Evolutionary conservation across 2,113 vertebrate species (phyloP).

Genomic region (Blennius ocellaris): DNA sequence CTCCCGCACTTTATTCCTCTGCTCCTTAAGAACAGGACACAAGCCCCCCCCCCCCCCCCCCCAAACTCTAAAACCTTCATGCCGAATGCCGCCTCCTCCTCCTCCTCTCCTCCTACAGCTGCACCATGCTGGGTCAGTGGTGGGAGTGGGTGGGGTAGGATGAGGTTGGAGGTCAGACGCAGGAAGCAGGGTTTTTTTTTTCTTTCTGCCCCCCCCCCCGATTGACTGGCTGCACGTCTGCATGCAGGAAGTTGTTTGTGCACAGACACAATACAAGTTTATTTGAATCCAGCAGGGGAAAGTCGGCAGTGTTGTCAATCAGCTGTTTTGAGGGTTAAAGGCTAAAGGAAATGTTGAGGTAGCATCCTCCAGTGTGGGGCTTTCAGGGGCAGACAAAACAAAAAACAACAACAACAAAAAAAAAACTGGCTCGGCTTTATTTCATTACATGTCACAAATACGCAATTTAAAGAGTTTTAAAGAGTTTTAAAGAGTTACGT

Average conservation of each 20-base stretch:
- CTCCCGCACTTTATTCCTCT: conserved; percentile 80
- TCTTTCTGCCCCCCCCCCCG: conserved; percentile 20
- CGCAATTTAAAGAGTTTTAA: too few species aligned
- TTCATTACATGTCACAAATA: too few species aligned
- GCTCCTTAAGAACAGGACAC: conserved; percentile 71
- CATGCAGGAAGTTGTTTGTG: conserved; percentile 81
- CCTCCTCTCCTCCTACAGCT: conserved; percentile 41
- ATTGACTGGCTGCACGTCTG: conserved; percentile 72
- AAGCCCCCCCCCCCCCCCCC: conserved; percentile 32
- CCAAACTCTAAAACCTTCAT: conserved; percentile 40
- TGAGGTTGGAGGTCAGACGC: conserved; percentile 75
- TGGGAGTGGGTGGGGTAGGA: conserved; percentile 62
- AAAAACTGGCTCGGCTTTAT: too few species aligned
- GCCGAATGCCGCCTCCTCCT: conserved; percentile 32
- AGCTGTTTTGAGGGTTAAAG: conserved; percentile 67
- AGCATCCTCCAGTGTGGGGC: conserved; percentile 39
- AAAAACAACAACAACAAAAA: background rate
- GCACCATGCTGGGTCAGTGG: conserved; percentile 70
- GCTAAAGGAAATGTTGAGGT: conserved; percentile 68
- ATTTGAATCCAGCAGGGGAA: conserved; percentile 73
- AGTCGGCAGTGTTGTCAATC: conserved; percentile 51
- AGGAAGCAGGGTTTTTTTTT: conserved; percentile 68
- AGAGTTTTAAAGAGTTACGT: too few species aligned
- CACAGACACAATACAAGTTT: conserved; percentile 74
- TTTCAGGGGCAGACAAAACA: conserved; percentile 18